Percentiles rank a stretch among this genome's conserved stretches.
Evolutionary conservation across 92 coral and sea anemone genomes (phyloP).

Genomic region (Porites evermanni): DNA sequence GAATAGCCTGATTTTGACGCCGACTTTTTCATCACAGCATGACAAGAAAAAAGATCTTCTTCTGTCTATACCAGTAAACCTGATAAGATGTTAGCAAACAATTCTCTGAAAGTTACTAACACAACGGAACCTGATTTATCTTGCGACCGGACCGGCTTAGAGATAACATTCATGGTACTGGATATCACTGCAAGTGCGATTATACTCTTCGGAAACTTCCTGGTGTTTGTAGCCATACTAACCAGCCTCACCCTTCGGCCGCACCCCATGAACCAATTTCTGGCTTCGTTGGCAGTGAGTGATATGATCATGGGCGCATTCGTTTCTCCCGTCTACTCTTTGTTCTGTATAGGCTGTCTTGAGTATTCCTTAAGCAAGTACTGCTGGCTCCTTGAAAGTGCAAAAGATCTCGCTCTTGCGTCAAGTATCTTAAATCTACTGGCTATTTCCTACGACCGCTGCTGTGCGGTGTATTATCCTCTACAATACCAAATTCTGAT

Average conservation of each 20-base stretch:
- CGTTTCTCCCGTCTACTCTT: slow-evolving; percentile 54
- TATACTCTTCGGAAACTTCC: slow-evolving; percentile 51
- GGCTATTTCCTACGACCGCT: slow-evolving; percentile 65
- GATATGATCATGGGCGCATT: slow-evolving; percentile 58
- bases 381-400: slow-evolving; percentile 64
- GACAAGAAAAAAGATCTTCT: no score
- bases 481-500: slow-evolving; percentile 43
- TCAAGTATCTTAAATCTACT: slow-evolving; percentile 59
- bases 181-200: slow-evolving; percentile 33
- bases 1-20: no score
- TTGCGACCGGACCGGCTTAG: slow-evolving; percentile 36
- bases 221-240: slow-evolving; percentile 62
- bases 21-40: no score
- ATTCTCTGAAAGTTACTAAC: background rate
- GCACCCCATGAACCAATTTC: slow-evolving; percentile 57
- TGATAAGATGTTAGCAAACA: background rate
- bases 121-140: background rate
- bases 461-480: slow-evolving; percentile 59
- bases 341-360: slow-evolving; percentile 28
- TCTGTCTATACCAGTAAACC: no score
- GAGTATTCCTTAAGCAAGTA: slow-evolving; percentile 30
- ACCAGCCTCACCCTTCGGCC: slow-evolving; percentile 45
- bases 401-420: slow-evolving; percentile 54
- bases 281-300: slow-evolving; percentile 56
- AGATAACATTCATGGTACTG: slow-evolving; percentile 34